Conservation (phyloP, 1,140 invertebrate genomes). For the Cydia strobilella region DNA sequence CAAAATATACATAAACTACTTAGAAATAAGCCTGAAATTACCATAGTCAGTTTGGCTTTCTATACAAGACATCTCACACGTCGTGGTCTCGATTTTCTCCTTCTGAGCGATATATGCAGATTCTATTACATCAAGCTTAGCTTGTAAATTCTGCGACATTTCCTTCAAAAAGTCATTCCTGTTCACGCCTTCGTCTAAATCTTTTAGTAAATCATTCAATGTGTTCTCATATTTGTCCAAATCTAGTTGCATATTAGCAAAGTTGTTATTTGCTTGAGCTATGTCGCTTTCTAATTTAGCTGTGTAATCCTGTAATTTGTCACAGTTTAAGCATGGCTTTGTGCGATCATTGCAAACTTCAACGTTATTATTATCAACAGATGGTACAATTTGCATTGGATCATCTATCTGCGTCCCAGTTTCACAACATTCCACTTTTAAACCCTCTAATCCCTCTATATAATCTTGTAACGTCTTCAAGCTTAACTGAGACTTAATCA, state of each 20-base stretch:
- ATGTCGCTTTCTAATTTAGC: slow-evolving; percentile 58
- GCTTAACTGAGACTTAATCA: slow-evolving; percentile 32
- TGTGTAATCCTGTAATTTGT: slow-evolving; percentile 45
- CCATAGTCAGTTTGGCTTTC: slow-evolving; percentile 56
- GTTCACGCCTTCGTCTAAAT: slow-evolving; percentile 51
- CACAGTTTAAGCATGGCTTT: slow-evolving; percentile 56
- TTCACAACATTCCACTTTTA: not conserved
- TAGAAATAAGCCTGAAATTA: slow-evolving; percentile 46
- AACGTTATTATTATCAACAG: slow-evolving; percentile 45
- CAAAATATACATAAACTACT: slow-evolving; percentile 15
- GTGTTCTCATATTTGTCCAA: slow-evolving; percentile 57
- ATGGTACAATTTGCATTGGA: not conserved
- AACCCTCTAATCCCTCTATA: not conserved
- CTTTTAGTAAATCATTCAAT: slow-evolving; percentile 50
- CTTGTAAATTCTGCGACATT: slow-evolving; percentile 46
- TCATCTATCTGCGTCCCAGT: not conserved
- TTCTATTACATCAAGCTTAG: slow-evolving; percentile 52
- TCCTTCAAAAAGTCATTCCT: slow-evolving; percentile 52
- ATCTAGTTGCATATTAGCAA: slow-evolving; percentile 46
- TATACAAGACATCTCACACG: slow-evolving; percentile 38
- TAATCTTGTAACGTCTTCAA: slow-evolving; percentile 29
- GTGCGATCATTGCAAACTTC: slow-evolving; percentile 37
- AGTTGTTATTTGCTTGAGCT: slow-evolving; percentile 34
- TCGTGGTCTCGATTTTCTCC: slow-evolving; percentile 39
- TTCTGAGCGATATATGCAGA: slow-evolving; percentile 46